Evolutionary conservation across 2,113 vertebrate species (phyloP).

Genomic region (Lagopus muta): DNA sequence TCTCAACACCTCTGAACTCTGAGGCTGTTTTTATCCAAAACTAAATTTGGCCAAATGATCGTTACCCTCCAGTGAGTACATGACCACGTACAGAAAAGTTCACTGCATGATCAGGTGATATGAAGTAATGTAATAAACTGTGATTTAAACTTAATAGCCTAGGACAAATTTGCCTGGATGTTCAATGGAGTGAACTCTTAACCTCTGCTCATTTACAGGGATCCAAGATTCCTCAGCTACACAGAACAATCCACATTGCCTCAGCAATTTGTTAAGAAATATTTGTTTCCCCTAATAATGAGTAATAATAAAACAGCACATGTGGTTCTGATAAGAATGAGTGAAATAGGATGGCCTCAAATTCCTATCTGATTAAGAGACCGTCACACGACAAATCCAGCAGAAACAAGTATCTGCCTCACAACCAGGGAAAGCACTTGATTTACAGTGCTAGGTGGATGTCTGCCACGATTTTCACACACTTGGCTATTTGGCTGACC

Average conservation of each 20-base stretch:
- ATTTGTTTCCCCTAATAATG: conserved; percentile 15
- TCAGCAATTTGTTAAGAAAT: not conserved
- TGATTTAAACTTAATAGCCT: conserved; percentile 44
- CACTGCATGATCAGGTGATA: not conserved
- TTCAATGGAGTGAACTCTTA: conserved; percentile 21
- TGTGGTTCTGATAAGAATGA: conserved; percentile 57
- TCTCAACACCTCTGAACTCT: conserved; percentile 42
- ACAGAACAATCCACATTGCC: not conserved
- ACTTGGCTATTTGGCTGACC: conserved; percentile 51
- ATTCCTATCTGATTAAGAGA: conserved; percentile 56
- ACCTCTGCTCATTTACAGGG: not conserved
- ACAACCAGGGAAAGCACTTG: not conserved
- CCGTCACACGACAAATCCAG: conserved; percentile 36
- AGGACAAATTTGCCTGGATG: conserved; percentile 28
- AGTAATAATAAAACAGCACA: not conserved
- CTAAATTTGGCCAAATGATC: not conserved
- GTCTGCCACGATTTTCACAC: conserved; percentile 52
- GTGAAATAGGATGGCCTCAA: conserved; percentile 13
- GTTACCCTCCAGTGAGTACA: conserved; percentile 43
- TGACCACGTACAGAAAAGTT: conserved; percentile 37
- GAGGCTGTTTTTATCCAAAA: conserved; percentile 28
- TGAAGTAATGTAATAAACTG: conserved; percentile 41
- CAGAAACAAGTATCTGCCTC: conserved; percentile 43
- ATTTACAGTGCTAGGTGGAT: conserved; percentile 57
- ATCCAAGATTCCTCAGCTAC: not conserved